phyloP scores from a whole-genome alignment of 2,888 invertebrate genomes.

The Pheosia gnoma region DNA sequence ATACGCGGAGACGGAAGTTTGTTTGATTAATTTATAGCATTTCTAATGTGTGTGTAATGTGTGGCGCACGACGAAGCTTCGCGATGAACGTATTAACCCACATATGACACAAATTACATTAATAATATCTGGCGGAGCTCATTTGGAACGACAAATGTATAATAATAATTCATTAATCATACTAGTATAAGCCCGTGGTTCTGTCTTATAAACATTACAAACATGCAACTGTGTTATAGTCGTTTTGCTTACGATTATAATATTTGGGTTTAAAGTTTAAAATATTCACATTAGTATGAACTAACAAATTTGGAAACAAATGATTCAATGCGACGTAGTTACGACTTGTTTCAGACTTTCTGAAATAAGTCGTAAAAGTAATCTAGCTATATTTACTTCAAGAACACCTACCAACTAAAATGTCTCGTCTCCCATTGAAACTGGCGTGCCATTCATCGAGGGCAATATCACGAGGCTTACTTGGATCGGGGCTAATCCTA shows the following conservation, averaged over 20 bases:
- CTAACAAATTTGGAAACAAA: no score
- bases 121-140: slow-evolving; percentile 10
- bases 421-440: slow-evolving; percentile 5
- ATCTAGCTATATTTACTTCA: not conserved
- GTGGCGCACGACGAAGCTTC: slow-evolving; percentile 12
- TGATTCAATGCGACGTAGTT: no score
- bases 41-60: slow-evolving; percentile 17
- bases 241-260: no score
- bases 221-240: no score
- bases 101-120: slow-evolving; percentile 17
- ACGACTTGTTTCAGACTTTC: no score
- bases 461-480: slow-evolving; percentile 27
- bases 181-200: not conserved
- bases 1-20: slow-evolving; percentile 15
- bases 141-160: slow-evolving; percentile 14
- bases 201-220: not conserved
- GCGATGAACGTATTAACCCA: slow-evolving; percentile 17
- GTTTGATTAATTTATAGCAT: slow-evolving; percentile 20
- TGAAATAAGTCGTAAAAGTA: not conserved
- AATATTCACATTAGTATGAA: no score
- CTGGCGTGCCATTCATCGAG: slow-evolving; percentile 9
- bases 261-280: no score
- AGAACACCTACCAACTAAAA: not conserved
- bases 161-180: slow-evolving; percentile 7
- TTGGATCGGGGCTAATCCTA: slow-evolving; percentile 32